These are phyloP conservation scores for Bibio marci DNA, from an alignment of 2,888 invertebrate species.

Conservation along the genomic window DNA sequence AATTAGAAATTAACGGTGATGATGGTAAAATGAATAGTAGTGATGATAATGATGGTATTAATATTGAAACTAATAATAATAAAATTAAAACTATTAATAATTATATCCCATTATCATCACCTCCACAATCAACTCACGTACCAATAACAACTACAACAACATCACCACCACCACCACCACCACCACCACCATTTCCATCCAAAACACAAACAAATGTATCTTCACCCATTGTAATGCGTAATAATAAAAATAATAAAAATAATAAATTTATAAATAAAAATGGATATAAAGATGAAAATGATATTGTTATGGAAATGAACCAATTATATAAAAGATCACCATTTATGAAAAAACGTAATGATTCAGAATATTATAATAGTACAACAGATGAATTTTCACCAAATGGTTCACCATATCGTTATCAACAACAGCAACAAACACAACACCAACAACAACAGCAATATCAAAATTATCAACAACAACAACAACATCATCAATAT, in stretches of 20 bases:
- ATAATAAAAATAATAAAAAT: slow-evolving; percentile 13
- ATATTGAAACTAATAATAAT: too few species aligned
- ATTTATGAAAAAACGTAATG: slow-evolving; percentile 13
- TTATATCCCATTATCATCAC: slow-evolving; percentile 8
- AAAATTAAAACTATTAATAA: too few species aligned
- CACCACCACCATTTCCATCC: slow-evolving; percentile 7
- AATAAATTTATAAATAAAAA: background rate
- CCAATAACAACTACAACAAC: slow-evolving; percentile 9
- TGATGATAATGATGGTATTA: too few species aligned
- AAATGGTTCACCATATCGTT: background rate
- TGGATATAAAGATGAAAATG: slow-evolving; percentile 12
- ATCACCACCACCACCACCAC: slow-evolving; percentile 13
- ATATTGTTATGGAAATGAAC: slow-evolving; percentile 18
- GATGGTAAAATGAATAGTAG: background rate
- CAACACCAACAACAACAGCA: background rate
- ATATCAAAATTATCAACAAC: too few species aligned
- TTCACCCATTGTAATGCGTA: slow-evolving; percentile 15
- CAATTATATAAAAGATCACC: slow-evolving; percentile 25
- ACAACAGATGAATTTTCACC: background rate
- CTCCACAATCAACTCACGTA: slow-evolving; percentile 7
- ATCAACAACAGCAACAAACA: background rate
- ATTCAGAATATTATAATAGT: background rate
- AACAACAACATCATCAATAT: too few species aligned
- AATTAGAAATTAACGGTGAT: background rate
- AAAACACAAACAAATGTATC: slow-evolving; percentile 5